phyloP scores from a whole-genome alignment of 2,113 vertebrate species.

The Chloroceryle aenea region DNA sequence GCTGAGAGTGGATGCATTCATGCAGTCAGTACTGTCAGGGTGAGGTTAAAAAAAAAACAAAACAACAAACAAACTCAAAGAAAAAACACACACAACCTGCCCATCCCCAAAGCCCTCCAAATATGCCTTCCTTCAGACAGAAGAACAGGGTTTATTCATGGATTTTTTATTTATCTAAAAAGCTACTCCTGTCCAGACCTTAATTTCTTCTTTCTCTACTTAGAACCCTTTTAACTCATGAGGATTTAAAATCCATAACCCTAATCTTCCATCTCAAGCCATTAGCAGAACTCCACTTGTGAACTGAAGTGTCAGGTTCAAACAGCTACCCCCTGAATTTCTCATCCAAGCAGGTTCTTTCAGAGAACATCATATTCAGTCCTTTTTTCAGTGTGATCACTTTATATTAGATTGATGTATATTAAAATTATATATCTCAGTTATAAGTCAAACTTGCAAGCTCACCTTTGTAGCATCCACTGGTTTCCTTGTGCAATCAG shows the following conservation, averaged over 20 bases:
- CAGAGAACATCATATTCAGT: background rate
- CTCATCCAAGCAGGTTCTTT: background rate
- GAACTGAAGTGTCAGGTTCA: background rate
- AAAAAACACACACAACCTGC: background rate
- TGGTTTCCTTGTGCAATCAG: background rate
- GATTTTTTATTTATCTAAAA: background rate
- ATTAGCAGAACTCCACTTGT: background rate
- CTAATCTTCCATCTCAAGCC: background rate
- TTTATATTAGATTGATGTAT: background rate
- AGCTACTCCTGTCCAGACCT: background rate
- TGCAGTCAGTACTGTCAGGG: background rate
- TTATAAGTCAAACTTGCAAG: background rate
- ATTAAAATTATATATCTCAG: background rate
- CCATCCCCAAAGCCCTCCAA: background rate
- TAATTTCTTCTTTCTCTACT: background rate
- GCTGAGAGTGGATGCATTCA: background rate
- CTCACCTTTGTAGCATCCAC: background rate
- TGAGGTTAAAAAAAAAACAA: background rate
- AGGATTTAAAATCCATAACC: background rate
- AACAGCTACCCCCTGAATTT: background rate
- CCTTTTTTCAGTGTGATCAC: background rate
- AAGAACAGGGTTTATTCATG: background rate
- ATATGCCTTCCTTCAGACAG: background rate
- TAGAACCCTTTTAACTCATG: background rate
- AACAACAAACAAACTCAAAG: background rate